A percentile compares a stretch with the other conserved stretches of the same genome.
phyloP scores from a whole-genome alignment of 2,113 vertebrate genomes.

The Scatophagus argus region DNA sequence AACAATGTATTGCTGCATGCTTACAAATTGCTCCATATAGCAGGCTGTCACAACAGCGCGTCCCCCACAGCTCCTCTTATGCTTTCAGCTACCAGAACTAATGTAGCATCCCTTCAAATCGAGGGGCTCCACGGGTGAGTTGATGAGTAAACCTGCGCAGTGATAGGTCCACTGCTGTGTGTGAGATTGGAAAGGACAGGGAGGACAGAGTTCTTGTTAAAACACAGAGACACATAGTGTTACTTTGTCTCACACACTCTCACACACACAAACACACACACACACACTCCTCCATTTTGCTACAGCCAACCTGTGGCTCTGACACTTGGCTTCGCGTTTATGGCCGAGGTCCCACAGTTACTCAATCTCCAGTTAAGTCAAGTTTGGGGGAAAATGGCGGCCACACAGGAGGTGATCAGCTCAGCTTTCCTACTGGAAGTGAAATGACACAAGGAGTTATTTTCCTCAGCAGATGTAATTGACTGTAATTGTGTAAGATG shows the following conservation, averaged over 20 bases:
- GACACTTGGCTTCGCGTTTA: conserved; percentile 59
- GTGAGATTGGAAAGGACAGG: conserved; percentile 72
- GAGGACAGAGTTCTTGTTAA: conserved; percentile 64
- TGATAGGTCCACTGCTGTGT: conserved; percentile 71
- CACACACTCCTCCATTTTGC: conserved; percentile 11
- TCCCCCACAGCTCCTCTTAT: conserved; percentile 41
- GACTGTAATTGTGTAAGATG: conserved; percentile 23
- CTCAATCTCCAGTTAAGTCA: conserved; percentile 53
- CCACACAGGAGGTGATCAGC: conserved; percentile 64
- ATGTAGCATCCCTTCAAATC: conserved; percentile 69
- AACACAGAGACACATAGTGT: conserved; percentile 58
- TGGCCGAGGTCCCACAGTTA: conserved; percentile 42
- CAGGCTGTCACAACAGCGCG: conserved; percentile 30
- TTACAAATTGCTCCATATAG: conserved; percentile 46
- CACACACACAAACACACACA: conserved; percentile 47
- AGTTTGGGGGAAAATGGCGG: conserved; percentile 49
- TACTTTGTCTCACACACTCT: conserved; percentile 58
- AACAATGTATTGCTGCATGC: conserved; percentile 18
- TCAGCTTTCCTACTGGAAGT: conserved; percentile 38
- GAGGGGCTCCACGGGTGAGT: conserved; percentile 71
- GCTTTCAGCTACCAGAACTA: conserved; percentile 57
- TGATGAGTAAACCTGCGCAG: conserved; percentile 74
- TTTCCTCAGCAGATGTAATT: conserved; percentile 52
- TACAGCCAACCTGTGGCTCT: conserved; percentile 48
- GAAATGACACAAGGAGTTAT: conserved; percentile 49